phyloP scores from a whole-genome alignment of 2,797 vertebrate species.

The Periparus ater region DNA sequence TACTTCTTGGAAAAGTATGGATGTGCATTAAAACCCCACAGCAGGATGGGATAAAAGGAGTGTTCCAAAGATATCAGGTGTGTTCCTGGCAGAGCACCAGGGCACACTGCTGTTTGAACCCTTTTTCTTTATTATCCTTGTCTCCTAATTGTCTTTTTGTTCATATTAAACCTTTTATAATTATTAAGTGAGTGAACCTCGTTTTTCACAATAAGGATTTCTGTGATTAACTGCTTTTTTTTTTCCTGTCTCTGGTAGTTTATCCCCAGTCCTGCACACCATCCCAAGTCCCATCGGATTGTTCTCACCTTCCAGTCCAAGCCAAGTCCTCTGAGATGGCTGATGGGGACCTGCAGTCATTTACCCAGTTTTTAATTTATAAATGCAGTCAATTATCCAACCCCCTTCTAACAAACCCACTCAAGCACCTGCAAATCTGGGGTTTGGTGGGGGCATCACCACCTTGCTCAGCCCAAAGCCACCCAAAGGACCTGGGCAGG shows the following conservation, averaged over 20 bases:
- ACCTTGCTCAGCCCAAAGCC: not conserved
- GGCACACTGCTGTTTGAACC: too few relatives aligned
- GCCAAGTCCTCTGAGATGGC: rapidly evolving
- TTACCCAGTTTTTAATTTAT: not conserved
- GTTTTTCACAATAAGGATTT: not conserved
- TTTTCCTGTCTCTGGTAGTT: not conserved
- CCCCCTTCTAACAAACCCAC: not conserved
- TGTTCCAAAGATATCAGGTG: too few relatives aligned
- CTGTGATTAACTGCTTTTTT: too few relatives aligned
- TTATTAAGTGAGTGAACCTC: too few relatives aligned
- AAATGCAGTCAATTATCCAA: not conserved
- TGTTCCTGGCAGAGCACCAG: too few relatives aligned
- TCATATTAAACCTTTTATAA: too few relatives aligned
- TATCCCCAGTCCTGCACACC: rapidly evolving
- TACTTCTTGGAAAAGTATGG: too few relatives aligned
- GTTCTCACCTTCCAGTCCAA: not conserved
- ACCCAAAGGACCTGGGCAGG: not conserved
- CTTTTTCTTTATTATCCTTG: too few relatives aligned
- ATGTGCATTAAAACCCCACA: too few relatives aligned
- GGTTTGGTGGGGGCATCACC: rapidly evolving
- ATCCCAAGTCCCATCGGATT: not conserved
- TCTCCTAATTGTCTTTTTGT: too few relatives aligned
- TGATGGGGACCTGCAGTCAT: not conserved
- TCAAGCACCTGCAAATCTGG: rapidly evolving
- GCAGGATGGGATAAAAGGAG: too few relatives aligned